phyloP scores from a whole-genome alignment of 2,888 invertebrate genomes.

The Eumacrocentrus americanus region DNA sequence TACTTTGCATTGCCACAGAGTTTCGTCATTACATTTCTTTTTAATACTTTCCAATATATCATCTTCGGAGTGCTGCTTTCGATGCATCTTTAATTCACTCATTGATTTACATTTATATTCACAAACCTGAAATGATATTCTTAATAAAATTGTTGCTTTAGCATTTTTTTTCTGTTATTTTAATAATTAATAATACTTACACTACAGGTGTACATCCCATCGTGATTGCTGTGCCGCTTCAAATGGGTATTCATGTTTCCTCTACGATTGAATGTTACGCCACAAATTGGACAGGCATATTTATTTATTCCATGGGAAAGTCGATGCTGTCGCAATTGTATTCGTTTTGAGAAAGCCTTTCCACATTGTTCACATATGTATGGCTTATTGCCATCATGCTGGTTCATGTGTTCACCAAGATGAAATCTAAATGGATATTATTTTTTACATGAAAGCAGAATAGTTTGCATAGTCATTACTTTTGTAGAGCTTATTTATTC shows the following conservation, averaged over 20 bases:
- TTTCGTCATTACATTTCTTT: slow-evolving; percentile 39
- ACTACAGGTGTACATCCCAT: slow-evolving; percentile 50
- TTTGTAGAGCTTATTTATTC: background rate
- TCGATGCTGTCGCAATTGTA: slow-evolving; percentile 55
- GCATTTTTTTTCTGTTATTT: too few relatives aligned
- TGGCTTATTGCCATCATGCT: slow-evolving; percentile 57
- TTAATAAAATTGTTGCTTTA: too few relatives aligned
- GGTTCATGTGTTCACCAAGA: slow-evolving; percentile 62
- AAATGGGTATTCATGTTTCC: slow-evolving; percentile 56
- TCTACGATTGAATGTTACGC: slow-evolving; percentile 51
- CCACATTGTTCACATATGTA: slow-evolving; percentile 60
- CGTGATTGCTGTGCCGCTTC: slow-evolving; percentile 49
- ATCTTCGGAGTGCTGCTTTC: slow-evolving; percentile 48
- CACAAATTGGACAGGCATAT: slow-evolving; percentile 51
- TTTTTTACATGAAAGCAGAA: background rate
- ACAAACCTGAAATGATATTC: slow-evolving; percentile 44
- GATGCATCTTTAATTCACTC: slow-evolving; percentile 51
- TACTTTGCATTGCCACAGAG: slow-evolving; percentile 45
- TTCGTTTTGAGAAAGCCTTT: slow-evolving; percentile 58
- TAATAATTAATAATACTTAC: slow-evolving; percentile 36
- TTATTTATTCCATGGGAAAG: slow-evolving; percentile 50
- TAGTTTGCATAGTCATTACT: background rate
- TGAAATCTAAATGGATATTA: slow-evolving; percentile 55
- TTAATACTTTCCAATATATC: slow-evolving; percentile 47
- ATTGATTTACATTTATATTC: slow-evolving; percentile 47